A percentile compares a stretch with the other conserved stretches of the same genome.
These are phyloP conservation scores for Drosophila ustulata DNA, from an alignment of 2,888 invertebrate genomes.

Conservation along the genomic window DNA sequence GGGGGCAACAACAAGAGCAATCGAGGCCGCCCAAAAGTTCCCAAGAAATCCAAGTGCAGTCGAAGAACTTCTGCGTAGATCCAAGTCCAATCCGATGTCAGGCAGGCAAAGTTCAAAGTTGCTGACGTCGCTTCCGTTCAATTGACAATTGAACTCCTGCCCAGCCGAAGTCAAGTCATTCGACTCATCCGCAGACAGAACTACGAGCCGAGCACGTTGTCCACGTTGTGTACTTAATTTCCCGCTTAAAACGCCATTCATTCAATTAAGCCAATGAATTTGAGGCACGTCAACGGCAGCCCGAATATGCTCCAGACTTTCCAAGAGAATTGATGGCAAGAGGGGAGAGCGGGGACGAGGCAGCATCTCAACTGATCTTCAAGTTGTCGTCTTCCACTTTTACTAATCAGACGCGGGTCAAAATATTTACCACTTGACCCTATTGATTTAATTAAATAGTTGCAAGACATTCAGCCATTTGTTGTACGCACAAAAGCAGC, in stretches of 20 bases:
- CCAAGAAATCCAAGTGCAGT: constrained; percentile 59
- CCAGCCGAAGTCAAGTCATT: constrained; percentile 25
- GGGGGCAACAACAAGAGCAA: constrained; percentile 56
- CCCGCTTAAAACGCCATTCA: constrained; percentile 83
- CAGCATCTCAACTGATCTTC: constrained; percentile 39
- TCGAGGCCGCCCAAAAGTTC: constrained; percentile 36
- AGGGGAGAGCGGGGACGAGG: constrained; percentile 2
- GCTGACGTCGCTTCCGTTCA: constrained; percentile 78
- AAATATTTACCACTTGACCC: constrained; percentile 86
- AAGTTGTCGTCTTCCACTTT: constrained; percentile 61
- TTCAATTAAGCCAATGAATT: constrained; percentile 84
- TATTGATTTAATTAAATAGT: constrained; percentile 85
- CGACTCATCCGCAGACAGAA: constrained; percentile 26
- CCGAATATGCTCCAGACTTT: constrained; percentile 1
- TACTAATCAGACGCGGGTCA: constrained; percentile 85
- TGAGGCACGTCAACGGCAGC: constrained; percentile 60
- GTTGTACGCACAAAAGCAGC: constrained; percentile 65
- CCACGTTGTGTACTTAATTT: constrained; percentile 80
- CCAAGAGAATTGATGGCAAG: no score
- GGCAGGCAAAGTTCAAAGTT: constrained; percentile 78
- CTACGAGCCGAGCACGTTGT: background rate
- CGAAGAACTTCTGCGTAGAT: constrained; percentile 14
- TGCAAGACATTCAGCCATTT: constrained; percentile 83
- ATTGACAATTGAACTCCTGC: constrained; percentile 81
- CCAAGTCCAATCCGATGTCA: constrained; percentile 11